Evolutionary conservation across 2,113 vertebrate species (phyloP).

Genomic region (Neomonachus schauinslandi): DNA sequence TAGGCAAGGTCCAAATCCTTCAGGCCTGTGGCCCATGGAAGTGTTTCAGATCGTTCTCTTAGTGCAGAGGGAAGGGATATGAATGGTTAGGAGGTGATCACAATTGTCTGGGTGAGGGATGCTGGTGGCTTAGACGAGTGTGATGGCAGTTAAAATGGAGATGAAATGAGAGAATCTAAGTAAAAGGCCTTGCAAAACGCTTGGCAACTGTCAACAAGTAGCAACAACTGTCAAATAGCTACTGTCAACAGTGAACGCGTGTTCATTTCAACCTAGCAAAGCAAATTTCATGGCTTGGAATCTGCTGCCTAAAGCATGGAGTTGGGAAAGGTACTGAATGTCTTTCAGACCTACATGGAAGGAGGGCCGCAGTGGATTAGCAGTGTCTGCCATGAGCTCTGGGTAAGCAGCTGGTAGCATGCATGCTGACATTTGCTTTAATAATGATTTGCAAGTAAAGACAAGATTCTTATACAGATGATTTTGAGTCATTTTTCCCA

Average conservation of each 20-base stretch:
- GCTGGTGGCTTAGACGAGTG: neutral
- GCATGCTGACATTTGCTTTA: neutral
- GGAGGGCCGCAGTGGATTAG: neutral
- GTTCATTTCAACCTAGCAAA: neutral
- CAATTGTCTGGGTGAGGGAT: neutral
- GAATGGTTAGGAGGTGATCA: neutral
- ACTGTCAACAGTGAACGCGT: neutral
- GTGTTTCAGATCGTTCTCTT: neutral
- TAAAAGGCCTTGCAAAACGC: neutral
- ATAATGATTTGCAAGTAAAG: neutral
- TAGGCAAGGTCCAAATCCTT: neutral
- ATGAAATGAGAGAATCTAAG: neutral
- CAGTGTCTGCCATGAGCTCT: neutral
- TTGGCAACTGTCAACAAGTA: neutral
- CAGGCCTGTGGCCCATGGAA: too few species aligned
- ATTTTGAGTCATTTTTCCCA: constrained; percentile 19
- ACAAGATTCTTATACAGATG: neutral
- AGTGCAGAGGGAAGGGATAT: neutral
- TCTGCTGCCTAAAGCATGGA: neutral
- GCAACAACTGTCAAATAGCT: too few species aligned
- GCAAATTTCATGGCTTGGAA: neutral
- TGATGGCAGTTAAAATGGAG: neutral
- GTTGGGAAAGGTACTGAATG: neutral
- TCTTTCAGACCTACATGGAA: neutral
- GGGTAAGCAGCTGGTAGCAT: neutral